A percentile compares a stretch with the other conserved stretches of the same genome.
Evolutionary conservation across 2,888 invertebrate genomes (phyloP).

Genomic region (Protula sp.): DNA sequence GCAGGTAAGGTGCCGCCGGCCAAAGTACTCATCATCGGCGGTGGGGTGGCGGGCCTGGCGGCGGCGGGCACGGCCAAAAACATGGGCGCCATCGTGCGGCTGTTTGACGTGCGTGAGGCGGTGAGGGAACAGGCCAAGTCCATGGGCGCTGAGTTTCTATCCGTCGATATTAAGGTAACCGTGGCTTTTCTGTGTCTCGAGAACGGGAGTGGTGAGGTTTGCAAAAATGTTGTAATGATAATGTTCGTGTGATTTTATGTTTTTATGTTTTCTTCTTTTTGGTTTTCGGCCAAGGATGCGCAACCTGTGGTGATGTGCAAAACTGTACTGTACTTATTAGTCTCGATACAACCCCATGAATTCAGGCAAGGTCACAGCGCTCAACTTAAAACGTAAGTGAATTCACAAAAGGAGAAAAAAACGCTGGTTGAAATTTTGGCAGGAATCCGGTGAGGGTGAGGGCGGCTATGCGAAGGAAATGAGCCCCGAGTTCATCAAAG

Average conservation of each 20-base stretch:
- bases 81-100: conserved; percentile 84
- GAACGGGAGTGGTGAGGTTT: neutral
- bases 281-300: neutral
- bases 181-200: neutral
- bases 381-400: no score
- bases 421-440: no score
- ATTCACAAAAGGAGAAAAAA: no score
- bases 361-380: no score
- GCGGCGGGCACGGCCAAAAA: conserved; percentile 78
- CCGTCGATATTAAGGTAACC: neutral
- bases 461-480: conserved; percentile 77
- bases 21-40: conserved; percentile 80
- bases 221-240: neutral
- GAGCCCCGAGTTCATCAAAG: conserved; percentile 67
- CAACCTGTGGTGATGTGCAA: neutral
- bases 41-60: conserved; percentile 82
- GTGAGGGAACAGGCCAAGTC: conserved; percentile 65
- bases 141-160: conserved; percentile 74
- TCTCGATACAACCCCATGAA: no score
- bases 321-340: neutral
- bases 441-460: conserved; percentile 59
- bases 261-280: neutral
- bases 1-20: conserved; percentile 83
- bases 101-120: conserved; percentile 79
- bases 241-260: neutral